Evolutionary conservation across 2,888 invertebrate species (phyloP), one percentile per base, ranked within the genome.

Genomic region (Neria commutata): DNA sequence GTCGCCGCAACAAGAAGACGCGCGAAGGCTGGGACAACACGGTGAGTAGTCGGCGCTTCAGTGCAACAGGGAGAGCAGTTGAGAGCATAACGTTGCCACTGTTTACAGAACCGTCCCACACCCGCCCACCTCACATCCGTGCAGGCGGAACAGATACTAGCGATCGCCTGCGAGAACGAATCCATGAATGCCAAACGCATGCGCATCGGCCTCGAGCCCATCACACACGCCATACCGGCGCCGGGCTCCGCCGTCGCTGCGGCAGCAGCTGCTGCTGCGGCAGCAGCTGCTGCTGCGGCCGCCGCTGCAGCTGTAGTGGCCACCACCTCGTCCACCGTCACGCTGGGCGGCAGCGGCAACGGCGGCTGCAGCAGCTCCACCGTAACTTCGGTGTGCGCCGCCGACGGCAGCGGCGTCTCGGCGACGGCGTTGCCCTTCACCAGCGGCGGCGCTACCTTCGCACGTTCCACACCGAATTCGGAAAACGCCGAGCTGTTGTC

Each of bases 101-200:
- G 10, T 1, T 63, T 61, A 10, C 56, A 95, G 93, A 90, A 93
- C 64, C 88, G 96, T 73, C 95, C 96, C 62, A 96, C 96, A 54
- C 96, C 96, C 67, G 96, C 97, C 65, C 97, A 97, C 84, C 86
- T 97, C 78, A 97, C 97, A 54, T 96, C 96, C 69, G 95, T 95
- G 68, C 95, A 95, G 83, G 97, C 97, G 54, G 97, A 97, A 82
- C 94, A 95, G 83, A 94, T 97, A 78, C 85, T 97, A 79, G 95
- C 96, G 67, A 91, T 92, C 78, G 97, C 97, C 63, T 97, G 97
- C 83, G 97, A 97, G 84, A 97, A 97, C 81, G 97, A 97, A 85
- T 94, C 94, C 83, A 91, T 95, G 83, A 97, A 97, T 83, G 97
- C 96, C 62, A 97, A 97, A 84, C 88, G 96, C 77, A 97, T 97